These are phyloP conservation scores for Cliona cf. orientalis DNA, from an alignment of 37 sponge, comb jelly and placozoan species.

Conservation along the genomic window DNA sequence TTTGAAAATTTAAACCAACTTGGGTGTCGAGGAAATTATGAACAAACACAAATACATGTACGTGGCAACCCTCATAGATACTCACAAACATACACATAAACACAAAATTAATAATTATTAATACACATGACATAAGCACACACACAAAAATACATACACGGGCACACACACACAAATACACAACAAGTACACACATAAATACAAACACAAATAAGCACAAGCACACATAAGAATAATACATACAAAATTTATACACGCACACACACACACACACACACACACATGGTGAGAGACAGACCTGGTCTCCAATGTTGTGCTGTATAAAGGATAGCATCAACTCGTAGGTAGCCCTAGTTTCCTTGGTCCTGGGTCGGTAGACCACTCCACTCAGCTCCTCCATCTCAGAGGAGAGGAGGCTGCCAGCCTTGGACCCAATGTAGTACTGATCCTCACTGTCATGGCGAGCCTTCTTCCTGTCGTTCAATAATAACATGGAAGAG, in stretches of 20 bases:
- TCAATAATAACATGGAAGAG: neutral
- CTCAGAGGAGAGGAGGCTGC: slow-evolving; percentile 56
- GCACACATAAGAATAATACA: neutral
- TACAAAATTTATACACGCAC: neutral
- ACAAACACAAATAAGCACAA: neutral
- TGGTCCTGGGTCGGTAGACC: slow-evolving; percentile 79
- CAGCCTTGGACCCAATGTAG: slow-evolving; percentile 20
- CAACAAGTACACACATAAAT: neutral
- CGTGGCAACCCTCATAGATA: too few species aligned
- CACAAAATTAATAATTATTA: too few species aligned
- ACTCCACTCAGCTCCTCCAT: slow-evolving; percentile 73
- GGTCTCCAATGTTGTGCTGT: slow-evolving; percentile 88
- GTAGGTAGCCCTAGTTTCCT: slow-evolving; percentile 76
- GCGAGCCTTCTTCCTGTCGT: slow-evolving; percentile 20
- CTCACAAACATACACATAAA: too few species aligned
- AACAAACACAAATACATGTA: too few species aligned
- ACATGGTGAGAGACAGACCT: slow-evolving; percentile 18
- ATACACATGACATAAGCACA: too few species aligned
- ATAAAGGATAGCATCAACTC: slow-evolving; percentile 94
- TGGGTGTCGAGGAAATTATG: too few species aligned
- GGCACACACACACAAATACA: neutral
- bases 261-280: neutral
- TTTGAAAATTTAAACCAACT: too few species aligned
- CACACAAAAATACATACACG: too few species aligned
- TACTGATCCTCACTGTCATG: slow-evolving; percentile 43